Evolutionary conservation across 1,140 invertebrate species (phyloP).

Genomic region (Mizuhopecten yessoensis): DNA sequence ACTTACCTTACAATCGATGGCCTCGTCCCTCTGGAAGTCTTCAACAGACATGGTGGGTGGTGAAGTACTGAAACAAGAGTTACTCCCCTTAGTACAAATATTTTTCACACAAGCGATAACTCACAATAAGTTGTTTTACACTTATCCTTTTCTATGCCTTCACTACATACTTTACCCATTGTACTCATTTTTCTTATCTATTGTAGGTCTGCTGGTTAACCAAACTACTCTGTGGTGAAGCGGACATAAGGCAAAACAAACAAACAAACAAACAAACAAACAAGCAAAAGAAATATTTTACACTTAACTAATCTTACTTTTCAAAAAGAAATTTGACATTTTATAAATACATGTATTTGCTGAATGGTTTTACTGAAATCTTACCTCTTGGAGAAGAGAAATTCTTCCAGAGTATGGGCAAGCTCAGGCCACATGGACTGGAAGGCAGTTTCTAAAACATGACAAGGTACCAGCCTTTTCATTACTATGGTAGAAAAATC

Average conservation of each 20-base stretch:
- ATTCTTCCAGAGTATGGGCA: constrained; percentile 93
- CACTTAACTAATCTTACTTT: background rate
- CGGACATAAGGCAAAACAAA: too few relatives aligned
- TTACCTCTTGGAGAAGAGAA: constrained; percentile 90
- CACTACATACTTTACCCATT: too few relatives aligned
- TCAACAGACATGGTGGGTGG: constrained; percentile 89
- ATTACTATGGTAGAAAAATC: too few relatives aligned
- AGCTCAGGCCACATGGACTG: constrained; percentile 90
- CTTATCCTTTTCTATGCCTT: too few relatives aligned
- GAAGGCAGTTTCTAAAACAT: constrained; percentile 82
- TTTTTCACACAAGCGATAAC: background rate
- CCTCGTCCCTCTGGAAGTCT: constrained; percentile 92
- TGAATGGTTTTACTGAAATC: constrained; percentile 47
- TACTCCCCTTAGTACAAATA: background rate
- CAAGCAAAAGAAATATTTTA: too few relatives aligned
- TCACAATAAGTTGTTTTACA: too few relatives aligned
- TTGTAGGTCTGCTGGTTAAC: too few relatives aligned
- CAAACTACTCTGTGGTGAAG: too few relatives aligned
- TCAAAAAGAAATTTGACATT: background rate
- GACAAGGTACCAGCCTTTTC: too few relatives aligned
- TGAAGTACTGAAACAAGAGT: constrained; percentile 83
- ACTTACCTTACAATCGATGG: constrained; percentile 89
- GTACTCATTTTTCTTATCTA: too few relatives aligned
- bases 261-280: too few relatives aligned
- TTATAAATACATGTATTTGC: background rate